Base-by-base conservation (phyloP, 1,140 invertebrate genomes). In the Amyelois transitella region DNA sequence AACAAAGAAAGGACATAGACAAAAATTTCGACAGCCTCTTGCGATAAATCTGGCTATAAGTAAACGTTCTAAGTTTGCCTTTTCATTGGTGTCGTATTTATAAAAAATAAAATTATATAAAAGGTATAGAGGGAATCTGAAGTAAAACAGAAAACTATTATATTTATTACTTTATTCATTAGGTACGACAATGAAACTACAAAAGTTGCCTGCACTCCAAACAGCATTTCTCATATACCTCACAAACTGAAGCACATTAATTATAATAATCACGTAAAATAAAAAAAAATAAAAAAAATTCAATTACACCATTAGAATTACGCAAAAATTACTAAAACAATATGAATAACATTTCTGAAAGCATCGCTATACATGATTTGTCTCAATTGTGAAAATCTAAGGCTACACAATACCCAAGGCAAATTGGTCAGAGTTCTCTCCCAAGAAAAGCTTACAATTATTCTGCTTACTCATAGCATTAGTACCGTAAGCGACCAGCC, bases 131-230 rank as follows among this genome's bases (percentile, higher is more conserved):
- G n/a, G n/a, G n/a, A n/a, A n/a, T n/a, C n/a, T n/a, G n/a, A n/a
- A 38, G 17, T 38, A 38, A 38, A 38, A 38, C 32, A 38, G 17
- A 14, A 14, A 6, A 10, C 70, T 75, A 75, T 78, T 83, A 78
- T 85, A 83, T 82, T 84, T 78, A 85, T 84, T 81, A 86, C 76
- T 86, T 87, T 87, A 84, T 83, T 85, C 75, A 84, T 84, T 87
- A 38, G 32, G 32, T 38, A 87, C 82, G 84, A 87, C 84, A 87
- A 87, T 87, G 84, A 87, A 87, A 86, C 84, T 87, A 87, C 84
- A 86, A 87, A 87, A 86, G 74, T 87, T 85, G 83, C 78, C 80
- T 84, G 80, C 80, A 81, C 73, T 86, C 81, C 77, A 78, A 87
- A 81, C 77, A 87, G 80, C 80, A 83, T 75, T 80, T 67, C 77